These are phyloP conservation scores for Potorous gilbertii DNA, from an alignment of 2,797 vertebrate genomes.

Conservation along the genomic window DNA sequence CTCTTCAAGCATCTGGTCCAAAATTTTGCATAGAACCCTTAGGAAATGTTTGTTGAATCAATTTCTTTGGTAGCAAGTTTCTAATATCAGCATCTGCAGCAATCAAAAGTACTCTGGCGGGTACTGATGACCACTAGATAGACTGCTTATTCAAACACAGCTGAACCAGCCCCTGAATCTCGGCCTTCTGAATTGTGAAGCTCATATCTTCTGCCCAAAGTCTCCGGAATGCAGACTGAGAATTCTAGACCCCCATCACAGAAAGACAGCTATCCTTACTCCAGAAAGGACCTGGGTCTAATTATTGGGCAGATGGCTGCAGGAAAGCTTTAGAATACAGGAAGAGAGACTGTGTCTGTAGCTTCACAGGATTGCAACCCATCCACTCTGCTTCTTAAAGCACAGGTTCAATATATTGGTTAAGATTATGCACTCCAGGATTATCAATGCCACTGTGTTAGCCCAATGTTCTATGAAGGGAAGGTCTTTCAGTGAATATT, in stretches of 20 bases:
- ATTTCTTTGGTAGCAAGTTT: slow-evolving; percentile 1
- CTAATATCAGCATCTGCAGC: slow-evolving; percentile 17
- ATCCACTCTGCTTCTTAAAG: neutral
- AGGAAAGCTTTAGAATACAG: neutral
- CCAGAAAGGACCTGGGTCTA: neutral
- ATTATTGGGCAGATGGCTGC: neutral
- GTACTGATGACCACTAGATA: slow-evolving; percentile 18
- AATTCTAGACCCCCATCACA: neutral
- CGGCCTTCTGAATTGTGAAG: neutral
- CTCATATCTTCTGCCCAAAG: neutral
- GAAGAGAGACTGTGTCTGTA: neutral
- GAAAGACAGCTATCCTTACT: no score
- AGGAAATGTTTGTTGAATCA: neutral
- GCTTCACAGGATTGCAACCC: neutral
- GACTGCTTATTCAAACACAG: slow-evolving; percentile 28
- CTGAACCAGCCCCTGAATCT: neutral
- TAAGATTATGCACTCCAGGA: neutral
- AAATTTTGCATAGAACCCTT: neutral
- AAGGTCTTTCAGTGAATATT: neutral
- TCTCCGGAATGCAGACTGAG: neutral
- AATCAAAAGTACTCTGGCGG: neutral
- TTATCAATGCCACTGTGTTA: neutral
- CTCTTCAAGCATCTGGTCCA: neutral
- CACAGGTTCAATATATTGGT: neutral
- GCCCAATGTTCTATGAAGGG: neutral